Evolutionary conservation across 2,797 vertebrate genomes (phyloP).

Genomic region (Dendrocincla tyrannina): DNA sequence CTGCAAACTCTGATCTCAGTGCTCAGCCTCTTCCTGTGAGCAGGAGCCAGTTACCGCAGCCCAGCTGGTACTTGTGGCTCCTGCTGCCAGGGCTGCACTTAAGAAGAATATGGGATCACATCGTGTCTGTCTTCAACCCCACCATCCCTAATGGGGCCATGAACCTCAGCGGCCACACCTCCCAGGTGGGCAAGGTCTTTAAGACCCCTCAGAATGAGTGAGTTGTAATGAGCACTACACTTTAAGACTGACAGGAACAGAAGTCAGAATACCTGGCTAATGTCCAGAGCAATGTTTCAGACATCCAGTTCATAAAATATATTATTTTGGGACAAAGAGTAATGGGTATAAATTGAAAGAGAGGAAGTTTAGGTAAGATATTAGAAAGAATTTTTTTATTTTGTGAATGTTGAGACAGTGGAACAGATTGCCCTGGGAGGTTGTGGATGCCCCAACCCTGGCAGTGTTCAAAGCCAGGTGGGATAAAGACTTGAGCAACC

Average conservation of each 20-base stretch:
- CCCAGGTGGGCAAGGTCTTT: not conserved
- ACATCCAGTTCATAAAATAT: not conserved
- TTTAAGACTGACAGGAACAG: not conserved
- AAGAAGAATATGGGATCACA: not conserved
- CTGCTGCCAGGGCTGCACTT: not conserved
- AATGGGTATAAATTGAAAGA: not conserved
- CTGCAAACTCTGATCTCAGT: not conserved
- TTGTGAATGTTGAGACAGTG: not conserved
- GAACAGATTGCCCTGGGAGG: not conserved
- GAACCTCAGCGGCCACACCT: fast-evolving
- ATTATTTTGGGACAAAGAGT: not conserved
- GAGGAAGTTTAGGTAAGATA: not conserved
- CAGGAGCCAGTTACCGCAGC: not conserved
- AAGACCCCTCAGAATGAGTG: fast-evolving
- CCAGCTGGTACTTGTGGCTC: not conserved
- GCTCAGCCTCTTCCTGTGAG: not conserved
- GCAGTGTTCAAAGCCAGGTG: not conserved
- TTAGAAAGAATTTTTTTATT: not conserved
- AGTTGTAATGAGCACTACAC: not conserved
- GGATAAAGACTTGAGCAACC: not conserved
- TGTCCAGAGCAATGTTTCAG: not conserved
- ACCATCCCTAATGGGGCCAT: not conserved
- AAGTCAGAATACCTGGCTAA: not conserved
- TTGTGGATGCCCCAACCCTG: not conserved
- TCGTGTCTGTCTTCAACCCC: not conserved